Evolutionary conservation across 2,888 invertebrate species (phyloP).

Genomic region (Lottia gigantea): DNA sequence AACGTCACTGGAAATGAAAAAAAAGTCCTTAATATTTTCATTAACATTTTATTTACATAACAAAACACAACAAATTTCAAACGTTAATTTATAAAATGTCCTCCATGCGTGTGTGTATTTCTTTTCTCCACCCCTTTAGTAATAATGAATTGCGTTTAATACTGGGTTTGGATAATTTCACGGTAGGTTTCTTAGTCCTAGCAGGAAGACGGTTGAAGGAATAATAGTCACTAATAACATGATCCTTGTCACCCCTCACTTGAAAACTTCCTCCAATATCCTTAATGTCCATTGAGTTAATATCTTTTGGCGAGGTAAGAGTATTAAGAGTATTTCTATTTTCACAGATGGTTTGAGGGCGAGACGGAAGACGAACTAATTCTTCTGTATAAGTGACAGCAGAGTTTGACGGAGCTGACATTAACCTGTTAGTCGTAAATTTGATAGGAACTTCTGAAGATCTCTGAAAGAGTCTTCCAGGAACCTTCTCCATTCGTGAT

Average conservation of each 20-base stretch:
- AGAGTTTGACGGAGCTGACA: not conserved
- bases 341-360: not conserved
- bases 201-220: slow-evolving; percentile 31
- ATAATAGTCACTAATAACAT: slow-evolving; percentile 41
- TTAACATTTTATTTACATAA: too few relatives aligned
- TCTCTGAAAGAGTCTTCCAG: not conserved
- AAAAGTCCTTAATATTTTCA: too few relatives aligned
- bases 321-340: not conserved
- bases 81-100: not conserved
- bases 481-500: not conserved
- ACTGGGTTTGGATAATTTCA: not conserved
- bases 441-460: not conserved
- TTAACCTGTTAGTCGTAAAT: not conserved
- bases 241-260: slow-evolving; percentile 27
- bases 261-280: not conserved
- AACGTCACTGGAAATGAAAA: too few relatives aligned
- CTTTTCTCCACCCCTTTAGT: not conserved
- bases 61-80: too few relatives aligned
- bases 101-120: not conserved
- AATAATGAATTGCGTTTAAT: not conserved
- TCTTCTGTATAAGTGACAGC: not conserved
- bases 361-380: not conserved
- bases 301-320: not conserved
- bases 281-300: not conserved
- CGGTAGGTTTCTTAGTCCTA: not conserved